A percentile compares a stretch with the other conserved stretches of the same genome.
Conservation (phyloP, 2,888 invertebrate species). For the Merodon equestris region DNA sequence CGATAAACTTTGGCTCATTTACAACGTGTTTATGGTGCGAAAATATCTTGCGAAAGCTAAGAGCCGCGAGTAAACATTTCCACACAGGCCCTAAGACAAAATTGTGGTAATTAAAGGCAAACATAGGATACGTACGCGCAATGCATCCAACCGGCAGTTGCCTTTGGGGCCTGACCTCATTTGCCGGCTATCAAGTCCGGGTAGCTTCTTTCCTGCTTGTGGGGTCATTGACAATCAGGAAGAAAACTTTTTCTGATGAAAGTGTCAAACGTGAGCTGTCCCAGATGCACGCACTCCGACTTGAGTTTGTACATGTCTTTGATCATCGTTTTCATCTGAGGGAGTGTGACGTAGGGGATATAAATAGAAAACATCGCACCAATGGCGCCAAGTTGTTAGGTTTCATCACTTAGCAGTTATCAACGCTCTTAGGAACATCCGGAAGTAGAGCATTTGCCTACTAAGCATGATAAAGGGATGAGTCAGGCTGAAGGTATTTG, state of each 20-base stretch:
- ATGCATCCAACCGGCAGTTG: too few relatives aligned
- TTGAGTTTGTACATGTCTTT: conserved; percentile 36
- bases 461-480: conserved; percentile 41
- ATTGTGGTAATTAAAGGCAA: conserved; percentile 37
- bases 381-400: conserved; percentile 52
- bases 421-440: conserved; percentile 16
- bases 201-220: conserved; percentile 3
- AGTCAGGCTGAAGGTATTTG: conserved; percentile 43
- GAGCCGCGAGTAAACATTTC: conserved; percentile 34
- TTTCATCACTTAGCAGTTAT: conserved; percentile 51
- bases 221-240: conserved; percentile 23
- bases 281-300: conserved; percentile 39
- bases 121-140: background rate
- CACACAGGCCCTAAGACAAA: conserved; percentile 17
- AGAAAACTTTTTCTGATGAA: conserved; percentile 15
- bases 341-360: conserved; percentile 1
- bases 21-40: conserved; percentile 36
- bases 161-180: background rate
- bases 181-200: conserved; percentile 35
- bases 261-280: conserved; percentile 55
- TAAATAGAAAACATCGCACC: conserved; percentile 30
- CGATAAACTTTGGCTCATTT: conserved; percentile 39
- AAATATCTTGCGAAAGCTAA: conserved; percentile 47
- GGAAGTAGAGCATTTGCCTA: conserved; percentile 50
- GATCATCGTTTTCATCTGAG: conserved; percentile 24